These are phyloP conservation scores for Busseola fusca DNA, from an alignment of 2,888 invertebrate genomes.

Conservation along the genomic window DNA sequence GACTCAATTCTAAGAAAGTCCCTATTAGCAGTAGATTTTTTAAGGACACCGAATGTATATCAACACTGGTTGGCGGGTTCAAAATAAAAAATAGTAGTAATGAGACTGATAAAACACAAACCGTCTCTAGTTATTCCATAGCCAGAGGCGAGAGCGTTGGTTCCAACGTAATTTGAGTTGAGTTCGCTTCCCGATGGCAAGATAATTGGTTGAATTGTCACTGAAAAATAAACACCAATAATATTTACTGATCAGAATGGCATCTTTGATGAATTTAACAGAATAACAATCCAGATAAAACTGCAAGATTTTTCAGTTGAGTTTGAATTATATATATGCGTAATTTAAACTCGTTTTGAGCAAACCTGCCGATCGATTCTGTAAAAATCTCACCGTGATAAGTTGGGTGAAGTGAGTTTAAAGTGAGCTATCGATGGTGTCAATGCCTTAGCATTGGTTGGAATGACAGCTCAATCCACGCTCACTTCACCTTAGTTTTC, in stretches of 20 bases:
- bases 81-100: slow-evolving; percentile 27
- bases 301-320: background rate
- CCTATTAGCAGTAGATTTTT: background rate
- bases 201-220: slow-evolving; percentile 66
- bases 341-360: background rate
- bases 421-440: too few species aligned
- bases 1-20: background rate
- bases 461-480: too few species aligned
- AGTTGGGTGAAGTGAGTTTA: too few species aligned
- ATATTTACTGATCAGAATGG: slow-evolving; percentile 34
- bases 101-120: slow-evolving; percentile 53
- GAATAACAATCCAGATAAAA: background rate
- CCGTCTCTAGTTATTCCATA: slow-evolving; percentile 70
- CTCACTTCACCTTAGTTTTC: too few species aligned
- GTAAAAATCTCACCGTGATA: too few species aligned
- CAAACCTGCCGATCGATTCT: too few species aligned
- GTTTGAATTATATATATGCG: too few species aligned
- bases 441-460: too few species aligned
- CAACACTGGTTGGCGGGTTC: slow-evolving; percentile 26
- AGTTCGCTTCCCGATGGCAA: slow-evolving; percentile 69
- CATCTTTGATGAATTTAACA: slow-evolving; percentile 17
- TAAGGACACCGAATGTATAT: slow-evolving; percentile 4
- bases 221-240: slow-evolving; percentile 61
- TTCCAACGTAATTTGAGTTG: slow-evolving; percentile 62
- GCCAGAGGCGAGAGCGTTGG: slow-evolving; percentile 68